Evolutionary conservation across 2,113 vertebrate genomes (phyloP).

Genomic region (Nyctibius bracteatus): DNA sequence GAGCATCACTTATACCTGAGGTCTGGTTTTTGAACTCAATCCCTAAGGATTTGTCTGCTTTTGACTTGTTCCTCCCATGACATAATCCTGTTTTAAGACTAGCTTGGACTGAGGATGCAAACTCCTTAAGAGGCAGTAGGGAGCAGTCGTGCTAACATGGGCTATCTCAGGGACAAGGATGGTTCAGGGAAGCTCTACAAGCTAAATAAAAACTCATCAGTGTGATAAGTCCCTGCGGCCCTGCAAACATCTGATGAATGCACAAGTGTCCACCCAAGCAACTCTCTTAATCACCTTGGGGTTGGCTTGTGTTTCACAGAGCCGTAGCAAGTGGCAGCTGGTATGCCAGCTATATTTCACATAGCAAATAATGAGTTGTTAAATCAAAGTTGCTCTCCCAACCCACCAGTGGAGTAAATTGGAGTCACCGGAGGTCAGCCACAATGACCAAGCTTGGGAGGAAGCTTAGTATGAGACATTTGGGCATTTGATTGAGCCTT

Average conservation of each 20-base stretch:
- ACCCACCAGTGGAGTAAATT: not conserved
- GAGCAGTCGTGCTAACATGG: not conserved
- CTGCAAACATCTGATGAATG: not conserved
- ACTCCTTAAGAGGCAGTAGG: not conserved
- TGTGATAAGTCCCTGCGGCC: not conserved
- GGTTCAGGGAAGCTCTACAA: not conserved
- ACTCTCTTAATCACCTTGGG: not conserved
- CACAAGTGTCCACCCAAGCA: not conserved
- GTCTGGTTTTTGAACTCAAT: not conserved
- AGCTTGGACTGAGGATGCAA: not conserved
- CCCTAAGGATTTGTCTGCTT: not conserved
- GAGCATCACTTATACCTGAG: not conserved
- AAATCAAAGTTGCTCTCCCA: not conserved
- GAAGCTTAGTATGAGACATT: fast-evolving
- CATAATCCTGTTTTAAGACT: not conserved
- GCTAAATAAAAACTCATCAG: not conserved
- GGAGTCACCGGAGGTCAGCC: not conserved
- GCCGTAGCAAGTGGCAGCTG: not conserved
- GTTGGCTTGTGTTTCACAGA: not conserved
- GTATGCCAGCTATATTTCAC: not conserved
- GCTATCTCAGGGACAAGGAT: not conserved
- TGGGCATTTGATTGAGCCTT: not conserved
- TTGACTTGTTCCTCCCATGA: not conserved
- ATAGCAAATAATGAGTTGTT: not conserved
- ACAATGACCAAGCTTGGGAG: not conserved